phyloP scores from a whole-genome alignment of 2,888 invertebrate genomes.

The Zootermopsis nevadensis region DNA sequence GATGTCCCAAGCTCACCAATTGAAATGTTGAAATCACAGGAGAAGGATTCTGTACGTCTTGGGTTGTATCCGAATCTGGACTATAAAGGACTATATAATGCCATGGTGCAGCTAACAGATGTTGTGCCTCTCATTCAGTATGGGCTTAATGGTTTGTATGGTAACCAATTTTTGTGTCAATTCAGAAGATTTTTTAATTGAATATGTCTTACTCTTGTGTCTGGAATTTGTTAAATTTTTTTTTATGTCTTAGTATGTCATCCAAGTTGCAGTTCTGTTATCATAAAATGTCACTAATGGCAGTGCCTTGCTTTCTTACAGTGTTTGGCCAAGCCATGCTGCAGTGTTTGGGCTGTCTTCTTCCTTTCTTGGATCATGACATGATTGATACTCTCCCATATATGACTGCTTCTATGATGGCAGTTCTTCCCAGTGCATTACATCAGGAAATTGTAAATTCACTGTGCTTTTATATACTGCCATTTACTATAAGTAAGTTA shows the following conservation, averaged over 20 bases:
- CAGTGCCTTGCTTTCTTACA: constrained; percentile 63
- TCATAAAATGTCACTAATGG: constrained; percentile 36
- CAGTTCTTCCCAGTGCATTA: constrained; percentile 87
- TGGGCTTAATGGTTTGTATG: constrained; percentile 79
- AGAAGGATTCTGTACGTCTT: constrained; percentile 87
- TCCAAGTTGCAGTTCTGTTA: too few relatives aligned
- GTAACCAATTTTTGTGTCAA: not conserved
- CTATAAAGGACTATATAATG: constrained; percentile 95
- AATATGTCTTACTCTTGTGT: not conserved
- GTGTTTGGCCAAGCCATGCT: constrained; percentile 94
- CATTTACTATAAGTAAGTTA: constrained; percentile 91
- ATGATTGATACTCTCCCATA: constrained; percentile 95
- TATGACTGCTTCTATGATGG: constrained; percentile 92
- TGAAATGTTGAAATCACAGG: constrained; percentile 89
- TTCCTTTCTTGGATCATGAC: constrained; percentile 97
- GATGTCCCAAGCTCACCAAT: constrained; percentile 95
- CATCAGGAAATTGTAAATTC: constrained; percentile 96
- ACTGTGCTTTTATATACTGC: constrained; percentile 94
- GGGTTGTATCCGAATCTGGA: constrained; percentile 95
- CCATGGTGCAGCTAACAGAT: constrained; percentile 89
- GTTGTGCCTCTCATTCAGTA: constrained; percentile 92
- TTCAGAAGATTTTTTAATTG: too few relatives aligned
- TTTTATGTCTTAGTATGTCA: too few relatives aligned
- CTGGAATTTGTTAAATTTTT: not conserved
- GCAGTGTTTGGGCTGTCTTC: constrained; percentile 92